phyloP scores from a whole-genome alignment of 1,140 invertebrate genomes.

The Vollenhovia emeryi region DNA sequence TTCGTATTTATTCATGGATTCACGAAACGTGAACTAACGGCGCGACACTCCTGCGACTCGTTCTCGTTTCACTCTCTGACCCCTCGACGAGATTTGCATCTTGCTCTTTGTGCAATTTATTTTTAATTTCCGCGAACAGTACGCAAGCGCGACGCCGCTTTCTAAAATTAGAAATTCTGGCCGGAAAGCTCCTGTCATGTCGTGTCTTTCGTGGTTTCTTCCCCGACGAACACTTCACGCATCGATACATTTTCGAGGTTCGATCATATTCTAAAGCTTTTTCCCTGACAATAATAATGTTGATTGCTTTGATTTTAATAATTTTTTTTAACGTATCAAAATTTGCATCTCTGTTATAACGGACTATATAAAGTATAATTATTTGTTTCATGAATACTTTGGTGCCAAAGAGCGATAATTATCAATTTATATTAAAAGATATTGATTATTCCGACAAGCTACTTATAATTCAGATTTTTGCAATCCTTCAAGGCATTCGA shows the following conservation, averaged over 20 bases:
- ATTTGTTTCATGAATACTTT: neutral
- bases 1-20: neutral
- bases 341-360: neutral
- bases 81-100: neutral
- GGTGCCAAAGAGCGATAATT: neutral
- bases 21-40: neutral
- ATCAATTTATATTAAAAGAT: neutral
- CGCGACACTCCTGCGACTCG: neutral
- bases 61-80: neutral
- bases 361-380: neutral
- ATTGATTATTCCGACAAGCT: neutral
- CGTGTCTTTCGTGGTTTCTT: conserved; percentile 37
- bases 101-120: conserved; percentile 72
- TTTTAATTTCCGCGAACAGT: conserved; percentile 80
- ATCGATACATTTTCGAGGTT: neutral
- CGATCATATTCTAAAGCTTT: neutral
- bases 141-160: conserved; percentile 68
- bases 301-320: neutral
- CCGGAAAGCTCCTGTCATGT: conserved; percentile 55
- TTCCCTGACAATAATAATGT: too few species aligned
- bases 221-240: neutral
- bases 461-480: neutral
- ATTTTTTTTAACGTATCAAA: neutral
- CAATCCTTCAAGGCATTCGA: neutral
- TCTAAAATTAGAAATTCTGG: conserved; percentile 79